phyloP scores from a whole-genome alignment of 2,113 vertebrate species.

The Chrysemys picta region DNA sequence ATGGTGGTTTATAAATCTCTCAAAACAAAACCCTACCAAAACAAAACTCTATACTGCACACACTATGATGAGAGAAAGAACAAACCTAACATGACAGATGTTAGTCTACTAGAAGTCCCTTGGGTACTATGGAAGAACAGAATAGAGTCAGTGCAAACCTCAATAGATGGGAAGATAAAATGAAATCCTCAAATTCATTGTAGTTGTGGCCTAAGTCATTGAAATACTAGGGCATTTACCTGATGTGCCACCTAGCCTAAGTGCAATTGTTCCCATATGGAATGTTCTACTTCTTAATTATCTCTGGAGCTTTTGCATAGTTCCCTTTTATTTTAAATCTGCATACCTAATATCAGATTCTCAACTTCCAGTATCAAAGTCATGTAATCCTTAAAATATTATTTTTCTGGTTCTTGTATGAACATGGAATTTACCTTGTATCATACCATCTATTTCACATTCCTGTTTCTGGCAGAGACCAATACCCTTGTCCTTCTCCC shows the following conservation, averaged over 20 bases:
- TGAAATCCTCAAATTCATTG: not conserved
- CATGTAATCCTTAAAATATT: not conserved
- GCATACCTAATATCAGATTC: not conserved
- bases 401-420: not conserved
- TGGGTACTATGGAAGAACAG: not conserved
- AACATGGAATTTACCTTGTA: not conserved
- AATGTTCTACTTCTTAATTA: not conserved
- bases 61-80: not conserved
- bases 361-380: not conserved
- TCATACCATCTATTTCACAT: not conserved
- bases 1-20: not conserved
- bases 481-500: not conserved
- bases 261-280: not conserved
- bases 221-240: not conserved
- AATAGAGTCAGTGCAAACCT: not conserved
- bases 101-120: not conserved
- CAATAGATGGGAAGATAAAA: not conserved
- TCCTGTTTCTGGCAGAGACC: not conserved
- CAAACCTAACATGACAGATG: not conserved
- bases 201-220: not conserved
- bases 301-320: not conserved
- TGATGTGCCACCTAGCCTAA: not conserved
- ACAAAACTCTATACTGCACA: not conserved
- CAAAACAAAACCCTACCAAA: not conserved
- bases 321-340: not conserved